Percentiles rank a stretch among this genome's conserved stretches.
Conservation (phyloP, 2,888 invertebrate species). For the Pogonocherus hispidulus region DNA sequence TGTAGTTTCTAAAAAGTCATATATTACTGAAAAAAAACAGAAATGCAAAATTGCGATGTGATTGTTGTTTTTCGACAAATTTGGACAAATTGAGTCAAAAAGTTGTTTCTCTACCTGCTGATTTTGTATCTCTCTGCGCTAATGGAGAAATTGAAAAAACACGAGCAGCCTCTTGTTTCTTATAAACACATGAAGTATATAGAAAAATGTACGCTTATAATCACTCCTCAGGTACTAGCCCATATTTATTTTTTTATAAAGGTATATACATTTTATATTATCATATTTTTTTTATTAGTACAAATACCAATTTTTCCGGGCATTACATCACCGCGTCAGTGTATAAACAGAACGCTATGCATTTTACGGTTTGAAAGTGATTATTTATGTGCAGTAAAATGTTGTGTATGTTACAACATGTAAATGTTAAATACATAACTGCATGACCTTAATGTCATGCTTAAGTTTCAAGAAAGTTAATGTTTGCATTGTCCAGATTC, state of each 20-base stretch:
- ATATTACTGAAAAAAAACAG: no score
- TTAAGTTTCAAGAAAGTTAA: background rate
- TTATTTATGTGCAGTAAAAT: conserved; percentile 9
- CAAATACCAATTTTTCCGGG: conserved; percentile 6
- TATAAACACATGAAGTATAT: background rate
- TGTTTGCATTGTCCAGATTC: background rate
- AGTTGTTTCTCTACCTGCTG: no score
- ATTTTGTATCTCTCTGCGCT: no score
- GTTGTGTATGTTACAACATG: background rate
- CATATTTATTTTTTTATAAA: no score
- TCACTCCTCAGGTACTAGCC: no score
- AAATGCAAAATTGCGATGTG: no score
- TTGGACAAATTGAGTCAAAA: no score
- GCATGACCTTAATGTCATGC: conserved; percentile 7
- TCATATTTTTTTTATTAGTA: background rate
- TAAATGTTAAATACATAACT: conserved; percentile 24
- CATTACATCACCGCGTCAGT: background rate
- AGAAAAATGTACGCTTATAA: background rate
- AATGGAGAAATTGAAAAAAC: no score
- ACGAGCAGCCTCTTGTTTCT: no score
- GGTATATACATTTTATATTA: background rate
- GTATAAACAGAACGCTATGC: background rate
- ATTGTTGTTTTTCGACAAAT: no score
- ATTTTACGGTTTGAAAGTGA: conserved; percentile 7
- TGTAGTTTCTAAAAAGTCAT: no score